Evolutionary conservation across 2,888 invertebrate genomes (phyloP).

Genomic region (Dinocampus coccinellae): DNA sequence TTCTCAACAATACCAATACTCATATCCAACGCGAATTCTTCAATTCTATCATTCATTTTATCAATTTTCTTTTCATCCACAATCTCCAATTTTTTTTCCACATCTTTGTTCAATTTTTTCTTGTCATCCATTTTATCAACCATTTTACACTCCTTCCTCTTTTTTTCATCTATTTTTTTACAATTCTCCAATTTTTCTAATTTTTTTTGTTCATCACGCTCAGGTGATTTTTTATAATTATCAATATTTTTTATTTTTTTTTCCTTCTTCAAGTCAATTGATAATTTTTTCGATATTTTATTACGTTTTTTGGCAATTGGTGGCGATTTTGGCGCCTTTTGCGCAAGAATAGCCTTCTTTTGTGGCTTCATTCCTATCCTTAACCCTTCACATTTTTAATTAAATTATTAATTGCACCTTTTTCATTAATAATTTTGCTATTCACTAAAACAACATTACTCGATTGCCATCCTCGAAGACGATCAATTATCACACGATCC

Average conservation of each 20-base stretch:
- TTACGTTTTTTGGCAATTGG: slow-evolving; percentile 65
- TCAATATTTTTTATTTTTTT: slow-evolving; percentile 44
- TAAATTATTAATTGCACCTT: slow-evolving; percentile 27
- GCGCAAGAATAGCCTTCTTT: slow-evolving; percentile 66
- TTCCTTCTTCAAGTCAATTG: slow-evolving; percentile 43
- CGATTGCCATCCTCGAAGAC: slow-evolving; percentile 55
- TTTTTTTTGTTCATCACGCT: slow-evolving; percentile 54
- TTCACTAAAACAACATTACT: slow-evolving; percentile 52
- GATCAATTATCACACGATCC: neutral
- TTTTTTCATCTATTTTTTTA: slow-evolving; percentile 34
- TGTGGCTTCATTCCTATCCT: slow-evolving; percentile 66
- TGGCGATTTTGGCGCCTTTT: slow-evolving; percentile 66
- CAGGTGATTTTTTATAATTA: slow-evolving; percentile 55
- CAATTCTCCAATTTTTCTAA: slow-evolving; percentile 35
- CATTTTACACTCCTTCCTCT: slow-evolving; percentile 35
- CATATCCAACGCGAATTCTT: slow-evolving; percentile 5
- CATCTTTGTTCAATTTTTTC: slow-evolving; percentile 42
- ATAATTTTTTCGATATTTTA: slow-evolving; percentile 54
- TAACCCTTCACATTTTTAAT: slow-evolving; percentile 61
- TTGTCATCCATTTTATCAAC: slow-evolving; percentile 44
- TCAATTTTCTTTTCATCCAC: slow-evolving; percentile 31
- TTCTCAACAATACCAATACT: slow-evolving; percentile 27
- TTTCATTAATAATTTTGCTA: neutral
- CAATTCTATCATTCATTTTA: slow-evolving; percentile 19
- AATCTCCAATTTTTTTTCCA: slow-evolving; percentile 48